phyloP scores from a whole-genome alignment of 2,797 vertebrate genomes.

The Syngnathus acus region DNA sequence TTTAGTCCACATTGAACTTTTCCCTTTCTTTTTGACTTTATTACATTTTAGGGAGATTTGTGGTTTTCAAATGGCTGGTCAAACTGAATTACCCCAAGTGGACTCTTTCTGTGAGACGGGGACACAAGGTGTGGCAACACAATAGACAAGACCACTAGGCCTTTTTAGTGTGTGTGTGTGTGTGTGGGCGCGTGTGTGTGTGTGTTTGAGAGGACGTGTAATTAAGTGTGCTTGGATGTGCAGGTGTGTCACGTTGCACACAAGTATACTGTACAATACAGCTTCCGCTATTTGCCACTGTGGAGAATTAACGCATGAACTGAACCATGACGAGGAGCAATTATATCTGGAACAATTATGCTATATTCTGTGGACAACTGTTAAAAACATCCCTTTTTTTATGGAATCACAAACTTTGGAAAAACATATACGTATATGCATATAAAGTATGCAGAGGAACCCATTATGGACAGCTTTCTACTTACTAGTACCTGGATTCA shows the following conservation, averaged over 20 bases:
- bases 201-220: conserved; percentile 39
- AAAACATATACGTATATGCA: conserved; percentile 24
- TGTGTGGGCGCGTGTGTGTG: conserved; percentile 29
- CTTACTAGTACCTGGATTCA: conserved; percentile 63
- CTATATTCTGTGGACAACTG: conserved; percentile 74
- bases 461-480: conserved; percentile 58
- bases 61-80: conserved; percentile 56
- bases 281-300: conserved; percentile 64
- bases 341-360: conserved; percentile 69
- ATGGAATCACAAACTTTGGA: conserved; percentile 57
- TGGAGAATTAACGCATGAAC: conserved; percentile 72
- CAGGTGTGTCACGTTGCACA: conserved; percentile 61
- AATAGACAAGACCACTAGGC: conserved; percentile 60
- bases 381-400: conserved; percentile 54
- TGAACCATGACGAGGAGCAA: conserved; percentile 68
- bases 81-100: conserved; percentile 39
- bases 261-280: conserved; percentile 72
- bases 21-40: conserved; percentile 35
- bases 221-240: conserved; percentile 42
- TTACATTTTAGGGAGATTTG: conserved; percentile 44
- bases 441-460: conserved; percentile 52
- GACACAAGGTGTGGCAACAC: conserved; percentile 49
- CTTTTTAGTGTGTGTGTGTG: conserved; percentile 57
- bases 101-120: conserved; percentile 44
- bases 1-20: conserved; percentile 11